phyloP scores from a whole-genome alignment of 2,888 invertebrate genomes.

The Elysia crispata region DNA sequence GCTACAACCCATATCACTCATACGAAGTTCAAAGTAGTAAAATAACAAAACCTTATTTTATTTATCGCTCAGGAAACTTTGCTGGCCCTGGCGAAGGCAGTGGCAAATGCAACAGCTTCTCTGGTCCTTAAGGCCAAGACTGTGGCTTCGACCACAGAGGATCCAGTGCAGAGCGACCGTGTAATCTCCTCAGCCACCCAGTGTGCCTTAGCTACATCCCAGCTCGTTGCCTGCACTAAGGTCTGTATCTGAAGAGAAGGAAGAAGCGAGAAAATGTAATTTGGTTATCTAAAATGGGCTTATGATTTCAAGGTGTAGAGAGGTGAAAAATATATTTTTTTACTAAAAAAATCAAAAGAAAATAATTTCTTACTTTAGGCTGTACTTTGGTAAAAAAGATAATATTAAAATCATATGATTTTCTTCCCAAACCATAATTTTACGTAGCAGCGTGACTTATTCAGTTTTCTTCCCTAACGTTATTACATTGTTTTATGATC shows the following conservation, averaged over 20 bases:
- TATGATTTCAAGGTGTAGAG: no score
- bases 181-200: slow-evolving; percentile 98
- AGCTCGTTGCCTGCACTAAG: slow-evolving; percentile 97
- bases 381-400: no score
- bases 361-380: no score
- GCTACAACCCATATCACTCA: no score
- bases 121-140: slow-evolving; percentile 97
- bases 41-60: neutral
- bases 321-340: no score
- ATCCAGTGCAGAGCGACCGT: slow-evolving; percentile 87
- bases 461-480: neutral
- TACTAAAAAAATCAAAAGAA: no score
- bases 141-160: slow-evolving; percentile 91
- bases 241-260: slow-evolving; percentile 76
- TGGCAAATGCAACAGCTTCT: slow-evolving; percentile 98
- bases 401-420: no score
- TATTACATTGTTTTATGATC: neutral
- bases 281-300: no score
- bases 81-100: slow-evolving; percentile 94
- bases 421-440: neutral
- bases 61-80: slow-evolving; percentile 85
- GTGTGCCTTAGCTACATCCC: slow-evolving; percentile 97
- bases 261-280: no score
- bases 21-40: no score
- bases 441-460: no score